phyloP scores from a whole-genome alignment of 2,797 vertebrate genomes.

The Acridotheres tristis region DNA sequence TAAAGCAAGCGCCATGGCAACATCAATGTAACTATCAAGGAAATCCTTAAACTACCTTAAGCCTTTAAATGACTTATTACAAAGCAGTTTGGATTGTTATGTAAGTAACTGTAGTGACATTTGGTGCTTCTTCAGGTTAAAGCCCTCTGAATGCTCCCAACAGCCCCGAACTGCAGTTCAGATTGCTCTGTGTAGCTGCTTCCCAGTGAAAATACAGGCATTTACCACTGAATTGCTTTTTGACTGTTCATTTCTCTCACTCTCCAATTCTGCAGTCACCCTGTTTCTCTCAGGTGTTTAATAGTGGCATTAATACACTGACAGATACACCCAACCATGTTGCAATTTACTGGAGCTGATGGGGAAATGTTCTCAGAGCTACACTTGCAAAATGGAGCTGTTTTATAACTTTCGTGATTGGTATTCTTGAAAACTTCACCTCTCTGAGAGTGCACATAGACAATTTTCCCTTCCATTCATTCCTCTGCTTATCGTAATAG shows the following conservation, averaged over 20 bases:
- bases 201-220: background rate
- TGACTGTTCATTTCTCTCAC: background rate
- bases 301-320: background rate
- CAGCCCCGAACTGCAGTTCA: background rate
- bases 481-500: background rate
- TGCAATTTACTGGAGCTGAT: background rate
- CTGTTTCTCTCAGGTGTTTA: background rate
- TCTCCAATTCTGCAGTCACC: background rate
- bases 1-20: background rate
- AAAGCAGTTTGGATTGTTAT: background rate
- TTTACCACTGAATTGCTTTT: background rate
- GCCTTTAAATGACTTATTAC: background rate
- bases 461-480: constrained; percentile 26
- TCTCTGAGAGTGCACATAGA: background rate
- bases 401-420: background rate
- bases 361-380: background rate
- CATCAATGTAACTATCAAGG: background rate
- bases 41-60: constrained; percentile 5
- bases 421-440: background rate
- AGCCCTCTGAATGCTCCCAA: background rate
- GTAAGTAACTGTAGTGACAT: background rate
- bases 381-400: background rate
- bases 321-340: background rate
- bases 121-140: constrained; percentile 31
- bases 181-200: background rate